Percentiles rank a stretch among this genome's conserved stretches.
phyloP scores from a whole-genome alignment of 2,797 vertebrate genomes.

The Falco novaeseelandiae region DNA sequence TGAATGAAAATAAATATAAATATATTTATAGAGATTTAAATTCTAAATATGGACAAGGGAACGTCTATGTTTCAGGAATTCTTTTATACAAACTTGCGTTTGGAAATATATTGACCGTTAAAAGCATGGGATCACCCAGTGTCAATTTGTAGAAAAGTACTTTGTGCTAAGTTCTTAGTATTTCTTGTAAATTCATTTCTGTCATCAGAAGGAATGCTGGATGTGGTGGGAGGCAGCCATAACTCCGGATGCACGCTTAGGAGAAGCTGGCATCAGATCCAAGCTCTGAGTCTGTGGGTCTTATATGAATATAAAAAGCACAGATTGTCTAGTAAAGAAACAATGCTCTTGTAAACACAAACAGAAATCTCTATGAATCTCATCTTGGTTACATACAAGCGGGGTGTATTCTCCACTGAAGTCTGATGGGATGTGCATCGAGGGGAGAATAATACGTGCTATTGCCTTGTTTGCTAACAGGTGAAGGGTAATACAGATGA shows the following conservation, averaged over 20 bases:
- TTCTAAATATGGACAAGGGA: not conserved
- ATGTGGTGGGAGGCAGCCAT: not conserved
- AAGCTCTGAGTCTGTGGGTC: not conserved
- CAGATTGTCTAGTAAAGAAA: not conserved
- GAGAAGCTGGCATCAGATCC: not conserved
- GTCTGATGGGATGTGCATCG: constrained; percentile 62
- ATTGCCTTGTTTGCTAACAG: constrained; percentile 62
- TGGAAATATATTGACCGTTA: not conserved
- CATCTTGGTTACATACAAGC: constrained; percentile 36
- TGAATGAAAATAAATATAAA: not conserved
- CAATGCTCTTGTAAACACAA: constrained; percentile 45
- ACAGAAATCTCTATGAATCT: constrained; percentile 56
- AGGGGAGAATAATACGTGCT: constrained; percentile 47
- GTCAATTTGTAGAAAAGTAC: not conserved
- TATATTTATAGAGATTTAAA: not conserved
- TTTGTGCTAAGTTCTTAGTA: not conserved
- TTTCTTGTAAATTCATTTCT: not conserved
- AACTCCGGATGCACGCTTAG: not conserved
- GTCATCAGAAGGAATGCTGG: not conserved
- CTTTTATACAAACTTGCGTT: not conserved
- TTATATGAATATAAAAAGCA: constrained; percentile 26
- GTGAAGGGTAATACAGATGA: constrained; percentile 68
- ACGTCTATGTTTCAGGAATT: not conserved
- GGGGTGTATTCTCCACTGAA: constrained; percentile 54
- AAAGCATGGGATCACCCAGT: not conserved